These are phyloP conservation scores for Horisme vitalbata DNA, from an alignment of 2,888 invertebrate species.

Conservation along the genomic window DNA sequence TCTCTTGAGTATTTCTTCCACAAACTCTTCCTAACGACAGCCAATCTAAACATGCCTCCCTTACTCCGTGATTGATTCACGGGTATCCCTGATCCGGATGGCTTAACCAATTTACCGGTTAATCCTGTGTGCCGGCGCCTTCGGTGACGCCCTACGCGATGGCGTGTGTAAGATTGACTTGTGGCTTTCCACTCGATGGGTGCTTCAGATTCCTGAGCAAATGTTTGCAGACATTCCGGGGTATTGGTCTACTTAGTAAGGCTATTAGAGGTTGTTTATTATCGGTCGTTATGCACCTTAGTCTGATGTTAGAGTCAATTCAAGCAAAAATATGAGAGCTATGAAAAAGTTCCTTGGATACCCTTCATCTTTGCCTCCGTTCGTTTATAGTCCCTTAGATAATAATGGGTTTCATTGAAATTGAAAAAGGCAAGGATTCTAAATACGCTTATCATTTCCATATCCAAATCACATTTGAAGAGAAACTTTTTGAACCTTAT, in stretches of 20 bases:
- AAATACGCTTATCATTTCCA: slow-evolving; percentile 7
- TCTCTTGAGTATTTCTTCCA: no score
- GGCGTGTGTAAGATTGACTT: slow-evolving; percentile 39
- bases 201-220: slow-evolving; percentile 26
- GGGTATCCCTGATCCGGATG: slow-evolving; percentile 38
- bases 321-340: no score
- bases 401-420: slow-evolving; percentile 5
- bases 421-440: not conserved
- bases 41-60: slow-evolving; percentile 12
- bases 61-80: slow-evolving; percentile 61
- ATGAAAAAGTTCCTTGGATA: no score
- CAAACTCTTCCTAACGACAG: not conserved
- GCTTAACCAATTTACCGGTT: slow-evolving; percentile 68
- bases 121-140: slow-evolving; percentile 67
- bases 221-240: not conserved
- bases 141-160: slow-evolving; percentile 29
- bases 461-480: slow-evolving; percentile 8
- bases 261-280: no score
- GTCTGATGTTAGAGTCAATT: no score
- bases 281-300: no score
- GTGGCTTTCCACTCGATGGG: slow-evolving; percentile 30
- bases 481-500: slow-evolving; percentile 11
- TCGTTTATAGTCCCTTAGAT: no score
- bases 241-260: not conserved
- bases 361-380: no score